Evolutionary conservation across 2,888 invertebrate species (phyloP).

Genomic region (Idaea biselata): DNA sequence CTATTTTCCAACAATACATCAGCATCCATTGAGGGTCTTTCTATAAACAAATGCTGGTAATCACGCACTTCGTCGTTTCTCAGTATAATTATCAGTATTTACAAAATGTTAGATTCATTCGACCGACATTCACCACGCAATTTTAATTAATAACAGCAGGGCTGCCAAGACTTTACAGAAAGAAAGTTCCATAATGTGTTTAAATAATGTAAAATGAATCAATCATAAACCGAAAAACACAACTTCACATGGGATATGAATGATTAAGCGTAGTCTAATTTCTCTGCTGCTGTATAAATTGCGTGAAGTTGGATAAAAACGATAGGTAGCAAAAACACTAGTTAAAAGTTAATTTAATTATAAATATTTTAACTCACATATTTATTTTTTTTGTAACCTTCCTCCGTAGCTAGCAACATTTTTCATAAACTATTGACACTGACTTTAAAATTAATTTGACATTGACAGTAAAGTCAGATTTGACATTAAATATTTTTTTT

Average conservation of each 20-base stretch:
- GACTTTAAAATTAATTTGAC: neutral
- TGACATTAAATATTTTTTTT: no score
- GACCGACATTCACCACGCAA: neutral
- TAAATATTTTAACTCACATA: neutral
- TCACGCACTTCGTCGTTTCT: neutral
- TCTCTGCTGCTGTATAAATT: no score
- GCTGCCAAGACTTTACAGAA: neutral
- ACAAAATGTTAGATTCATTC: neutral
- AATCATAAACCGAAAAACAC: no score
- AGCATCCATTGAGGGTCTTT: slow-evolving; percentile 64
- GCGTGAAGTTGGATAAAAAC: no score
- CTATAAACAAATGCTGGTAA: neutral
- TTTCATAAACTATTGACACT: neutral
- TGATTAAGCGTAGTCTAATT: no score
- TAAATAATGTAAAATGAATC: neutral
- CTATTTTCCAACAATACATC: slow-evolving; percentile 63
- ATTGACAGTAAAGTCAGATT: neutral
- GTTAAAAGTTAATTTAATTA: neutral
- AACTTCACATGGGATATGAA: no score
- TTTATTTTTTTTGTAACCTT: neutral
- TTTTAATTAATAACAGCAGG: neutral
- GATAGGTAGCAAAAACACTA: no score
- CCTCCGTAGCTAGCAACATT: neutral
- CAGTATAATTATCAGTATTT: neutral
- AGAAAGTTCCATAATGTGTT: neutral